Base-by-base conservation (phyloP, 2,888 invertebrate species). In the Gandaritis pyraliata region DNA sequence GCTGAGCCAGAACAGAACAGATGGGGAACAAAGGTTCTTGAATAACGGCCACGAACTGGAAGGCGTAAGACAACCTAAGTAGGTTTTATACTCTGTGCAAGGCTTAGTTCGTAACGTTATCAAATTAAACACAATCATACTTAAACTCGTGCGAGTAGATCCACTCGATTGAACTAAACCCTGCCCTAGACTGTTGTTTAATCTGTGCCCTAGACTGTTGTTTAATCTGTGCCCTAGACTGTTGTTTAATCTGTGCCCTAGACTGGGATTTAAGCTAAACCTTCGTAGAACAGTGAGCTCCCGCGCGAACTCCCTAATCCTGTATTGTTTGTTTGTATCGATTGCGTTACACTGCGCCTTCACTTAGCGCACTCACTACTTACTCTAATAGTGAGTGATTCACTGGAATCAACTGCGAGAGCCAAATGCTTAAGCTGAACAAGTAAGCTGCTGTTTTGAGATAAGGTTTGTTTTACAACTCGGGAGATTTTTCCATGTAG, bases 391-490 rank as follows among this genome's bases (percentile, higher is more conserved):
- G 33, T 11, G 15, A 10, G 33, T 33, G 33, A 33, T 33, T 33
- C 8, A 33, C 1, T 11, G 33, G 33, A 33, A 10, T 8, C n/a
- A 2, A 7, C 33, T 33, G 33, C 8, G 33, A 33, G 33, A 33
- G 33, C n/a, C n/a, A n/a, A n/a, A n/a, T n/a, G n/a, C n/a, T 33
- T 10, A 33, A 2, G 23, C 23, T n/a, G n/a, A n/a, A n/a, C n/a
- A n/a, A n/a, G 10, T 12, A 11, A 39, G 18, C 46, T 41, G 39
- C 52, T 2, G 5, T 29, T 30, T 15, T 18, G 51, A 30, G 7
- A 52, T 58, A 58, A 58, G 39, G 39, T 30, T 39, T 58, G 47
- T 36, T 30, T 18, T 50, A 8, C 8, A 45, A 12, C 23, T 55
- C 10, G 12, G 23, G 12, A 56, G 33, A 8, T 48, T 16, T 33